phyloP scores from a whole-genome alignment of 53 echinoderm and acorn worm genomes.

The Holothuria leucospilota region DNA sequence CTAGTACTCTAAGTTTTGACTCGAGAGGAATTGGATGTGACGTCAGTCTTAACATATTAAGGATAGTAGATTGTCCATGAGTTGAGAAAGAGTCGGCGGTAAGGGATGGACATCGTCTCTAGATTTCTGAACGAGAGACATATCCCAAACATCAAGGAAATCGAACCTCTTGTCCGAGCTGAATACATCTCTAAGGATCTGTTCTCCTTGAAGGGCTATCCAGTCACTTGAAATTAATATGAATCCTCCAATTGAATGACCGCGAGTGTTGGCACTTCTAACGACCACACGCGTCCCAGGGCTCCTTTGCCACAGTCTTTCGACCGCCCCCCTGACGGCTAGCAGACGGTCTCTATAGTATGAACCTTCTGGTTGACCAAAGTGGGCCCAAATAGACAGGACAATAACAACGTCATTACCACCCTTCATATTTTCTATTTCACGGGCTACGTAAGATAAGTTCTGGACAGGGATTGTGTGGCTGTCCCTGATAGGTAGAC shows the following conservation, averaged over 20 bases:
- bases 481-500: not conserved
- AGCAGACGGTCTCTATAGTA: conserved; percentile 49
- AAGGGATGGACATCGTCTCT: conserved; percentile 42
- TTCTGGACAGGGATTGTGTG: not conserved
- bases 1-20: too few species aligned
- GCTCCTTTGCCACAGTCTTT: conserved; percentile 46
- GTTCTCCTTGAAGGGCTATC: conserved; percentile 40
- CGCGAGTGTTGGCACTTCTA: conserved; percentile 57
- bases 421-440: too few species aligned
- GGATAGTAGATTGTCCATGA: conserved; percentile 12
- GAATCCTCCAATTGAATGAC: conserved; percentile 34
- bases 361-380: conserved; percentile 27
- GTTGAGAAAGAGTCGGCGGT: not conserved
- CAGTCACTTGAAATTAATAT: conserved; percentile 53
- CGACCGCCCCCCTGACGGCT: conserved; percentile 32
- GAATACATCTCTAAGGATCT: conserved; percentile 30
- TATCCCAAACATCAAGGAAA: conserved; percentile 63
- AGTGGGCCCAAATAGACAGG: conserved; percentile 47
- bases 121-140: conserved; percentile 56
- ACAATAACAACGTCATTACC: not conserved
- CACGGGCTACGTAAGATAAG: too few species aligned
- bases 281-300: conserved; percentile 49
- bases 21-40: too few species aligned
- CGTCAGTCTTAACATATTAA: not conserved
- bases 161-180: conserved; percentile 21